Evolutionary conservation across 2,113 vertebrate genomes (phyloP).

Genomic region (Marmota monax): DNA sequence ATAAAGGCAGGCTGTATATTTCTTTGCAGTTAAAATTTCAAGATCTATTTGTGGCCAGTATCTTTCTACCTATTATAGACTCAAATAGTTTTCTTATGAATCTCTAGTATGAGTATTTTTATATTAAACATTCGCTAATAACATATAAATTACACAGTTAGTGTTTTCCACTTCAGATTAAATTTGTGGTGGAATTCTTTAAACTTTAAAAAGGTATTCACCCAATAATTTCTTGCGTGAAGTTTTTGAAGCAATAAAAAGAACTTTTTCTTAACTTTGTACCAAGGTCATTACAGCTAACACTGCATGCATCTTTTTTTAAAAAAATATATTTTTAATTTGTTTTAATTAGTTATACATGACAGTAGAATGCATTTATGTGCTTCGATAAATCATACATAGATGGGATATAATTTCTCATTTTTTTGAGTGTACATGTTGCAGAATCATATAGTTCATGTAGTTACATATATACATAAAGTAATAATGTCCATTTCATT

Average conservation of each 20-base stretch:
- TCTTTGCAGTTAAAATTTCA: slow-evolving; percentile 33
- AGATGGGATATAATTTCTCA: no score
- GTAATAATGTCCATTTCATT: no score
- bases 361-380: no score
- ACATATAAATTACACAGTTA: background rate
- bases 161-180: slow-evolving; percentile 21
- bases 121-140: background rate
- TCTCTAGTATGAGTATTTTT: background rate
- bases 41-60: background rate
- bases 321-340: no score
- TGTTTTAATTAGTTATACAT: no score
- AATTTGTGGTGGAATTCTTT: slow-evolving; percentile 4
- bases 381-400: no score
- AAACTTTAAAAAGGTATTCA: slow-evolving; percentile 39
- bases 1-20: background rate
- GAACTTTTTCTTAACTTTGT: background rate
- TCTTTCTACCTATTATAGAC: background rate
- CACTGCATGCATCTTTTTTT: background rate
- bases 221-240: background rate
- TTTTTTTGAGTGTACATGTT: no score
- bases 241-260: slow-evolving; percentile 17
- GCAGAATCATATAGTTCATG: no score
- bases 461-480: no score
- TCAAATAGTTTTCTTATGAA: background rate
- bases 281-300: background rate